Evolutionary conservation across 2,797 vertebrate species (phyloP).

Genomic region (Leptatherina wallacei): DNA sequence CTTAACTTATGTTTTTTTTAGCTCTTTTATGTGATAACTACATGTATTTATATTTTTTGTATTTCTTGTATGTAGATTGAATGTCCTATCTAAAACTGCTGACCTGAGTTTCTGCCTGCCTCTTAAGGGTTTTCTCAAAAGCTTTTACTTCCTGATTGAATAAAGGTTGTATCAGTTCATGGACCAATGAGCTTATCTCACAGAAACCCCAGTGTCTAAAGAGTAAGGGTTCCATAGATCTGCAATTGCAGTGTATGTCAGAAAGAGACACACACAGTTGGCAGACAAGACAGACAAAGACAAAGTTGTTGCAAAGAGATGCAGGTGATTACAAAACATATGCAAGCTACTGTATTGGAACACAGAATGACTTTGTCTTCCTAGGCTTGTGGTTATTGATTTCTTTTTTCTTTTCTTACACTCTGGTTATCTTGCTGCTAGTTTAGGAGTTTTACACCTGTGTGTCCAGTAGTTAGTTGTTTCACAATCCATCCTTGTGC

Average conservation of each 20-base stretch:
- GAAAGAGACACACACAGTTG: not conserved
- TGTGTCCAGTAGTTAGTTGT: not conserved
- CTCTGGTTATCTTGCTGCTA: not conserved
- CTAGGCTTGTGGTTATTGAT: not conserved
- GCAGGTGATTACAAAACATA: not conserved
- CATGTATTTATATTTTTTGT: too few relatives aligned
- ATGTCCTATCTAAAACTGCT: too few relatives aligned
- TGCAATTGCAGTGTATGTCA: not conserved
- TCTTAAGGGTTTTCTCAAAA: too few relatives aligned
- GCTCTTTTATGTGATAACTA: too few relatives aligned
- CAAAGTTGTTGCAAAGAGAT: not conserved
- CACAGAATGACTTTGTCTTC: not conserved
- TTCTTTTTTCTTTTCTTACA: not conserved
- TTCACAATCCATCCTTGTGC: not conserved
- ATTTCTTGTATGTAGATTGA: too few relatives aligned
- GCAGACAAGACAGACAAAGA: too few relatives aligned
- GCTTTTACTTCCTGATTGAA: too few relatives aligned
- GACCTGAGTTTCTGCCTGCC: too few relatives aligned
- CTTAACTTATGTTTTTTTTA: too few relatives aligned
- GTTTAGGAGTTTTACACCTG: not conserved
- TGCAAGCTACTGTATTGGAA: not conserved
- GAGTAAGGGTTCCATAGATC: not conserved
- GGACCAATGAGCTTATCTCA: not conserved
- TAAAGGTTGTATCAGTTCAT: not conserved
- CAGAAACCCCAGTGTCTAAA: not conserved